phyloP scores from a whole-genome alignment of 30 jellyfish, hydroid and myxozoan species.

The Rhopilema esculentum region DNA sequence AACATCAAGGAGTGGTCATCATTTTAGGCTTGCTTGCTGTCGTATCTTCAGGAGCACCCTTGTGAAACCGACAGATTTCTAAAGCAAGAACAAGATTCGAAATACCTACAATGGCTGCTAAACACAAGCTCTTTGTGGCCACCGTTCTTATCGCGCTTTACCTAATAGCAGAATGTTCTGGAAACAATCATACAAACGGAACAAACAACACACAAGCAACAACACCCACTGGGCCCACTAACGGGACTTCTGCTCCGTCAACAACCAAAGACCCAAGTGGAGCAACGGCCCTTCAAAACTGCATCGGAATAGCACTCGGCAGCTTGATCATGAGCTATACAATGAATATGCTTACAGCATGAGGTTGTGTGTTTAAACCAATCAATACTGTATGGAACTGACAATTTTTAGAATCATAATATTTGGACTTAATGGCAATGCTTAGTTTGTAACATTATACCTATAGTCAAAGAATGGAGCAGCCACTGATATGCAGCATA shows the following conservation, averaged over 20 bases:
- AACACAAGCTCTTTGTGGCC: background rate
- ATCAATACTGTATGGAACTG: background rate
- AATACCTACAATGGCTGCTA: background rate
- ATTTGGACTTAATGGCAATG: background rate
- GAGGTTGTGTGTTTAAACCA: no score
- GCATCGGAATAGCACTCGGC: constrained; percentile 10
- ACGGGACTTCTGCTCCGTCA: background rate
- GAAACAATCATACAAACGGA: background rate
- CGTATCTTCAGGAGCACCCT: background rate
- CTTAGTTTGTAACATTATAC: background rate
- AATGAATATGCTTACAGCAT: constrained; percentile 20
- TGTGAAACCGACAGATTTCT: background rate
- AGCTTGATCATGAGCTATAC: constrained; percentile 24
- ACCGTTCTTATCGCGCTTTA: background rate
- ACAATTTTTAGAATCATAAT: background rate
- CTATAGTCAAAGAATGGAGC: no score
- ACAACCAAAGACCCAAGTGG: constrained; percentile 6
- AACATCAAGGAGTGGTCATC: background rate
- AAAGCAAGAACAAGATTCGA: background rate
- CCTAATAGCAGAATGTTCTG: background rate
- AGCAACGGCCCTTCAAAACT: constrained; percentile 13
- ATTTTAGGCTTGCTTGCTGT: background rate
- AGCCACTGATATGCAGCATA: no score
- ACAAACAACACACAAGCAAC: background rate
- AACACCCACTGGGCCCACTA: background rate